Percentiles rank a stretch among this genome's conserved stretches.
phyloP scores from a whole-genome alignment of 2,797 vertebrate species.

The Podarcis siculus region DNA sequence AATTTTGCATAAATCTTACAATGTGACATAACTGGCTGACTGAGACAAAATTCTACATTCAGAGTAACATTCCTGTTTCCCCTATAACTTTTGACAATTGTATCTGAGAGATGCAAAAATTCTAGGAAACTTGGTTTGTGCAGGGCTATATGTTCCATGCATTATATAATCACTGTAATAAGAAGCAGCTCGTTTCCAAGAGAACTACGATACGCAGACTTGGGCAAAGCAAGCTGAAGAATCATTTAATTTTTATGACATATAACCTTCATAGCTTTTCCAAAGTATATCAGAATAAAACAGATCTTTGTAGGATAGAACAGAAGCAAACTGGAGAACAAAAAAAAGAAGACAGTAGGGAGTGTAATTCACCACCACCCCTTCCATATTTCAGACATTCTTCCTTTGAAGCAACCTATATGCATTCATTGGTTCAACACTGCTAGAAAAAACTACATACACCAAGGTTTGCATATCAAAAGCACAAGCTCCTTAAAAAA shows the following conservation, averaged over 20 bases:
- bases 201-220: background rate
- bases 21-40: background rate
- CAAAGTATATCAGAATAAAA: slow-evolving; percentile 7
- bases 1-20: slow-evolving; percentile 3
- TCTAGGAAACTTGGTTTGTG: background rate
- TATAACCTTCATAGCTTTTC: slow-evolving; percentile 2
- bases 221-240: background rate
- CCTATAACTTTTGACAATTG: slow-evolving; percentile 4
- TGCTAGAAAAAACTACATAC: background rate
- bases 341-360: background rate
- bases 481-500: background rate
- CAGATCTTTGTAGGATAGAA: slow-evolving; percentile 29
- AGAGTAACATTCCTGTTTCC: background rate
- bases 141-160: background rate
- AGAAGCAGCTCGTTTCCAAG: background rate
- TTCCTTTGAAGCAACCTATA: background rate
- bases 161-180: background rate
- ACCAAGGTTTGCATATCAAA: background rate
- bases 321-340: slow-evolving; percentile 1
- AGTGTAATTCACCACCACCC: background rate
- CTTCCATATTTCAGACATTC: background rate
- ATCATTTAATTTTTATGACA: background rate
- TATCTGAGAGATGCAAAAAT: slow-evolving; percentile 8
- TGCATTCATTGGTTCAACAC: background rate
- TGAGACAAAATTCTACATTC: background rate